Conservation (phyloP, 1,140 invertebrate genomes). For the Agrilus planipennis region DNA sequence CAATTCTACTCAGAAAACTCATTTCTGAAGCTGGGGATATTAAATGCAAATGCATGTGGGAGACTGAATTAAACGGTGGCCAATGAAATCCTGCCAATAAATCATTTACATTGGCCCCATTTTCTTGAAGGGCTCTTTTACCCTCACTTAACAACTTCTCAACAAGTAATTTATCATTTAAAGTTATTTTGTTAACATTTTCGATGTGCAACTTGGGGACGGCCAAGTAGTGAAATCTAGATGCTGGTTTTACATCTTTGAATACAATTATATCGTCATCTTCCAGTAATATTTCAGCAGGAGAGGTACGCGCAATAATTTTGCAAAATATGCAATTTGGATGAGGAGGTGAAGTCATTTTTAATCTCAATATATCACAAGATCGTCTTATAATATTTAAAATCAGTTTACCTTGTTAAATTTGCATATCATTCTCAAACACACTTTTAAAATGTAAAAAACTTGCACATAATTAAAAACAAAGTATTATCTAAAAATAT, state of each 20-base stretch:
- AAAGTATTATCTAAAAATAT: too few relatives aligned
- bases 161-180: slow-evolving; percentile 54
- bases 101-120: slow-evolving; percentile 41
- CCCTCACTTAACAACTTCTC: slow-evolving; percentile 47
- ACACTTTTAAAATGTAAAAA: too few relatives aligned
- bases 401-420: too few relatives aligned
- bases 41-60: slow-evolving; percentile 78
- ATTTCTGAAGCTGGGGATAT: slow-evolving; percentile 72
- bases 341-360: slow-evolving; percentile 1
- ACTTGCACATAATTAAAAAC: too few relatives aligned
- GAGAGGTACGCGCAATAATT: slow-evolving; percentile 46
- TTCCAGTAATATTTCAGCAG: slow-evolving; percentile 48
- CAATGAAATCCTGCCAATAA: slow-evolving; percentile 77
- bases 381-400: too few relatives aligned
- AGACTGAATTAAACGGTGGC: slow-evolving; percentile 76
- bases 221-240: slow-evolving; percentile 68
- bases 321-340: slow-evolving; percentile 60
- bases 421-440: too few relatives aligned
- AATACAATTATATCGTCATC: slow-evolving; percentile 70
- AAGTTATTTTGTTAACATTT: slow-evolving; percentile 54
- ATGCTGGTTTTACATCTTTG: slow-evolving; percentile 71
- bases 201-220: slow-evolving; percentile 65
- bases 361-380: too few relatives aligned
- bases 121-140: slow-evolving; percentile 40
- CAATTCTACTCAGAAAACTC: slow-evolving; percentile 48